A percentile compares a stretch with the other conserved stretches of the same genome.
Conservation (phyloP, 37 sponge, comb jelly and placozoan genomes). For the Tethya wilhelma region DNA sequence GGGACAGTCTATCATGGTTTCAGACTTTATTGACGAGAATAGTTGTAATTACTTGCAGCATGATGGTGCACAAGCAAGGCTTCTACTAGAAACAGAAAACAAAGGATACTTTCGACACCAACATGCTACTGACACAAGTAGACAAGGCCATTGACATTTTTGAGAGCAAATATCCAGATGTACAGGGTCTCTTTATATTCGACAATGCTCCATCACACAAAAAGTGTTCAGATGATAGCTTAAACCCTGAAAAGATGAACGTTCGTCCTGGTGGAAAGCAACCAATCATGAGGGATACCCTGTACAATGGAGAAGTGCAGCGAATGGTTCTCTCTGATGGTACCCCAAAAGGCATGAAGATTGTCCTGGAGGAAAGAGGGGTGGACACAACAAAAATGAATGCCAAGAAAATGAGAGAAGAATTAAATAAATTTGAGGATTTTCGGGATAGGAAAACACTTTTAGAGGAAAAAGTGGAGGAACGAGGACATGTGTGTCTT, state of each 20-base stretch:
- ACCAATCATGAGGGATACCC: not conserved
- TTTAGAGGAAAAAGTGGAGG: not conserved
- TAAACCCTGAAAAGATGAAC: not conserved
- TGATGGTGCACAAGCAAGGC: not conserved
- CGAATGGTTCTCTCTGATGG: constrained; percentile 7
- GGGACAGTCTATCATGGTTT: too few relatives aligned
- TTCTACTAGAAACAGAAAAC: too few relatives aligned
- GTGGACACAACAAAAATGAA: constrained; percentile 11
- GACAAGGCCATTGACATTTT: too few relatives aligned
- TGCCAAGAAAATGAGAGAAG: constrained; percentile 4
- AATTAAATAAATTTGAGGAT: constrained; percentile 14
- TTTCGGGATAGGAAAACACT: constrained; percentile 9
- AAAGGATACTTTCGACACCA: not conserved
- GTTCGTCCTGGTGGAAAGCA: constrained; percentile 1
- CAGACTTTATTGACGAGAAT: not conserved
- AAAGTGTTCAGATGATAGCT: not conserved
- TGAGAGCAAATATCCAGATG: not conserved
- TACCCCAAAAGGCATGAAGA: too few relatives aligned
- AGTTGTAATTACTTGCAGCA: not conserved
- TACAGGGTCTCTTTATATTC: not conserved
- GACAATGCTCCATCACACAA: not conserved
- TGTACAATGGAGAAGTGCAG: constrained; percentile 1
- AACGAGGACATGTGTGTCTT: constrained; percentile 8
- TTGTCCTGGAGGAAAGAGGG: constrained; percentile 36
- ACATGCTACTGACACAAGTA: too few relatives aligned